These are phyloP conservation scores for Pangasius krempfi DNA, from an alignment of 2,797 vertebrate genomes.

Conservation along the genomic window DNA sequence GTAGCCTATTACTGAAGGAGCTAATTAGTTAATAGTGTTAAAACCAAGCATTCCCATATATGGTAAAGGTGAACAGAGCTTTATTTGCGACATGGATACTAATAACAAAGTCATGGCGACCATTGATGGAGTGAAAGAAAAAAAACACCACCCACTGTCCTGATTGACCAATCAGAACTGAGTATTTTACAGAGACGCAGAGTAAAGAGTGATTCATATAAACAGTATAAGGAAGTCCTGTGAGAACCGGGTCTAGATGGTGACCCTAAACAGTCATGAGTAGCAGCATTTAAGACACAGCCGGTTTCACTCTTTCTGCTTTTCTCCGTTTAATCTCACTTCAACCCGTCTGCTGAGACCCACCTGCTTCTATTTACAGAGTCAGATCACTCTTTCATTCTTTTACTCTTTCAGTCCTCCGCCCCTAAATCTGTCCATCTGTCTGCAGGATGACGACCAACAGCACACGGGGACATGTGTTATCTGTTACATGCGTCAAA, in stretches of 20 bases:
- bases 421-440: not conserved
- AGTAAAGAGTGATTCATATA: not conserved
- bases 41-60: not conserved
- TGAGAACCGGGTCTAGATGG: not conserved
- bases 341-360: not conserved
- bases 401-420: not conserved
- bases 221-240: not conserved
- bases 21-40: not conserved
- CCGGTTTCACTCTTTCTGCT: not conserved
- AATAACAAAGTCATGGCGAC: not conserved
- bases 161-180: not conserved
- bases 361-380: conserved; percentile 22
- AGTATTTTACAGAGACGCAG: not conserved
- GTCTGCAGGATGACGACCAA: conserved; percentile 13
- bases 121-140: not conserved
- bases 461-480: conserved; percentile 4
- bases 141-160: not conserved
- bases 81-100: not conserved
- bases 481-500: not conserved
- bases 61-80: not conserved
- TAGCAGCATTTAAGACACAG: not conserved
- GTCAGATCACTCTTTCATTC: conserved; percentile 1
- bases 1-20: not conserved
- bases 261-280: not conserved
- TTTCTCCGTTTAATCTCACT: not conserved